Base-by-base conservation (phyloP, 2,113 vertebrate genomes). In the Lanius ludovicianus region DNA sequence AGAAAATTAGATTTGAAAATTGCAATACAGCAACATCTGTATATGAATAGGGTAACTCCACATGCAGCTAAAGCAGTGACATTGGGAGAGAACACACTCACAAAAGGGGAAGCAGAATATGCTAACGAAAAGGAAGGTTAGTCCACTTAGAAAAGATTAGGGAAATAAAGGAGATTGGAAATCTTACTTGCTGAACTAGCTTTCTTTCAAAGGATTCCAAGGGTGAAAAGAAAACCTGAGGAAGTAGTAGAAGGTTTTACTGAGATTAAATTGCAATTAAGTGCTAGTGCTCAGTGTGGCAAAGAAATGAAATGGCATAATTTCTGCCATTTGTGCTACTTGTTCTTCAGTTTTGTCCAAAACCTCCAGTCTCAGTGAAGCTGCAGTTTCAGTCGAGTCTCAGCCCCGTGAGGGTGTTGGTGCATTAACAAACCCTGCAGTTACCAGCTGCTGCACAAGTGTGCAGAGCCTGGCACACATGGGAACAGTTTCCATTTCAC, bases 211-310 rank as follows among this genome's bases (percentile, higher is more conserved):
- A 81, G 86, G 69, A 79, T 89, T 95, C 65, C 41, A 84, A 71
- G 56, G 44, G 37, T 88, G 41, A 30, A 5, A 22, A 90, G 68
- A 67, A 53, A 88, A 87, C 9, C 53, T 62, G 30, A 81, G 80
- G 74, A 94, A 69, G 41, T 8, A 60, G 13, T 76, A 74, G 85
- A 94, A 94, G 84, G 85, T 94, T 90, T 81, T 89, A 75, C 35
- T 37, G 37, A 75, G 64, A 89, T 96, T 84, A 95, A 89, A 90
- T 46, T 57, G 56, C 94, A 96, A 83, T 52, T 37, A 93, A 44
- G 47, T 82, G 71, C 68, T 74, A 44, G 23, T 63, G 57, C 55
- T 73, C 59, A 88, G 56, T 7, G 18, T 52, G 68, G 55, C 25
- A 64, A 33, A 91, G 84, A 77, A 88, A 88, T 62, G 6, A 88